Percentiles rank a stretch among this genome's conserved stretches.
Evolutionary conservation across 2,888 invertebrate genomes (phyloP).

Genomic region (Scaptomyza polygonia): DNA sequence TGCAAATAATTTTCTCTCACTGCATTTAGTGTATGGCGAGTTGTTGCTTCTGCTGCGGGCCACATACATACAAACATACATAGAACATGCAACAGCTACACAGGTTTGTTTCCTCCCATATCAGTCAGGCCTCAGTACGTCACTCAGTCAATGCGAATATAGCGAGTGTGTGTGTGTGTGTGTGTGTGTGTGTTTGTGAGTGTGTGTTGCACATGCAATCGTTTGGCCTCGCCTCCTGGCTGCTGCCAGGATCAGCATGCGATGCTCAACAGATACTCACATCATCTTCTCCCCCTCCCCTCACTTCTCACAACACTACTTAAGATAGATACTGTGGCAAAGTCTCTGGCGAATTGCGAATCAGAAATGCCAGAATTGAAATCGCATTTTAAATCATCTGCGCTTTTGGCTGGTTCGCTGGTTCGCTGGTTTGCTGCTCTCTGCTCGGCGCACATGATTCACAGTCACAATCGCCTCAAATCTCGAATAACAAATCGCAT

Average conservation of each 20-base stretch:
- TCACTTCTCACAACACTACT: neutral
- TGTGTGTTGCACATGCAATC: slow-evolving; percentile 65
- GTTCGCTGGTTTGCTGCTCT: neutral
- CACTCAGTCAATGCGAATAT: slow-evolving; percentile 65
- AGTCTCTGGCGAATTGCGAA: slow-evolving; percentile 61
- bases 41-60: slow-evolving; percentile 25
- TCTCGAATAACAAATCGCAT: slow-evolving; percentile 84
- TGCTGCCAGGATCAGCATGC: slow-evolving; percentile 78
- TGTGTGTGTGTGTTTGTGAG: slow-evolving; percentile 22
- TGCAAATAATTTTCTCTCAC: slow-evolving; percentile 22
- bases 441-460: slow-evolving; percentile 69
- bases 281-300: neutral
- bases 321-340: neutral
- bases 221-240: slow-evolving; percentile 61
- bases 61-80: slow-evolving; percentile 3
- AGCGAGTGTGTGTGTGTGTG: slow-evolving; percentile 28
- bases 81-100: slow-evolving; percentile 9
- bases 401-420: slow-evolving; percentile 26
- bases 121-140: slow-evolving; percentile 74
- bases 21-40: slow-evolving; percentile 33
- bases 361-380: slow-evolving; percentile 83
- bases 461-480: slow-evolving; percentile 83
- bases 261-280: slow-evolving; percentile 62
- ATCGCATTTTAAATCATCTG: slow-evolving; percentile 83
- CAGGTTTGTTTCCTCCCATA: slow-evolving; percentile 71